Evolutionary conservation across 2,888 invertebrate genomes (phyloP), one percentile per base, ranked within the genome.

Genomic region (Limnephilus rhombicus): DNA sequence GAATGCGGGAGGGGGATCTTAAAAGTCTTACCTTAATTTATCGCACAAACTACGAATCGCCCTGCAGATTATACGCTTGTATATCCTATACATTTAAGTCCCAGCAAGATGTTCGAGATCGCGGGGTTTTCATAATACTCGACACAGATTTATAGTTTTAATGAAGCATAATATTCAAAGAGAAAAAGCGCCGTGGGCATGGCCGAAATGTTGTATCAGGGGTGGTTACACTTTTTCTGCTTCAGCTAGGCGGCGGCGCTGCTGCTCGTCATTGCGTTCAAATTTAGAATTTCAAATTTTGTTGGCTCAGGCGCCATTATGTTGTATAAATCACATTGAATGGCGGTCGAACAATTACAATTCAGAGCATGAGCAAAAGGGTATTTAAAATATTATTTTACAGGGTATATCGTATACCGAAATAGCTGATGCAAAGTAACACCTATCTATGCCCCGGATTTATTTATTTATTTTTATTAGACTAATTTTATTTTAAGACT

Each of bases 211-310:
- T 89, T 29, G 89, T 89, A 91, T 91, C 85, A 90, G 83, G 83
- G 83, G 91, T 37, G 81, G 89, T 92, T 86, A 93, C 90, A 90
- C 41, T 86, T 80, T 86, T 34, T 82, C 12, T 45, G 92, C 88
- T 89, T 53, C 90, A 85, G 91, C 82, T 86, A 91, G 92, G 88
- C 91, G 87, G 91, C 34, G 37, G 3, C 90, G 81, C 91, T 82
- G 81, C 91, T 83, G 85, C 87, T 90, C 91, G 87, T 93, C 92
- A 93, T 93, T 92, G 89, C 89, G 86, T 93, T 92, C 85, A 89
- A 92, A 31, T 31, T 31, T 92, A 92, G 92, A 93, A 93, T 93
- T 92, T 92, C 93, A 93, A 93, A 93, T 92, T 93, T 93, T 91
- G 92, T 89, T 85, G 82, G 93, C 93, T 89, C 37, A 87, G 91